Evolutionary conservation across 2,797 vertebrate genomes (phyloP).

Genomic region (Rhinichthys osculus): DNA sequence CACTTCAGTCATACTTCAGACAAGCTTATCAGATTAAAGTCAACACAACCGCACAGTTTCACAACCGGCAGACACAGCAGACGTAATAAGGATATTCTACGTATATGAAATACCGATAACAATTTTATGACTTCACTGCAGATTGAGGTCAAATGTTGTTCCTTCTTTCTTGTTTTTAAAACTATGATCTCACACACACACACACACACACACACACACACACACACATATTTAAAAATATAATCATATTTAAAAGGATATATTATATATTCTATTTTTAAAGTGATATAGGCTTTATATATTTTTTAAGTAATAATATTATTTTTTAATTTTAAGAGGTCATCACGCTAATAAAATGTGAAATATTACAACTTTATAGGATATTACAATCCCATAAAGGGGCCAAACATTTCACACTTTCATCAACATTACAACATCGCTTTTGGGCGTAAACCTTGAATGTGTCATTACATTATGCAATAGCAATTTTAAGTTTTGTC

Average conservation of each 20-base stretch:
- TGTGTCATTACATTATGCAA: not conserved
- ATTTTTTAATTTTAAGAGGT: not conserved
- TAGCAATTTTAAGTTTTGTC: not conserved
- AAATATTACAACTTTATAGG: not conserved
- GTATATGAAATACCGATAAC: conserved; percentile 17
- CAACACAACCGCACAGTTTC: conserved; percentile 54
- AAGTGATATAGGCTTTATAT: not conserved
- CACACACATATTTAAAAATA: too few species aligned
- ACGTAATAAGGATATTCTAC: conserved; percentile 39
- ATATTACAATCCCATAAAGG: not conserved
- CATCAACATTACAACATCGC: not conserved
- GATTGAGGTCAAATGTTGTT: not conserved
- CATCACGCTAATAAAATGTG: not conserved
- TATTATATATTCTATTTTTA: not conserved
- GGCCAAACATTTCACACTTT: not conserved
- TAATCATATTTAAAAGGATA: too few species aligned
- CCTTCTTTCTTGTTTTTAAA: not conserved
- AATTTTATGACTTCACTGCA: conserved; percentile 39
- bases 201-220: too few species aligned
- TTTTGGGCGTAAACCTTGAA: not conserved
- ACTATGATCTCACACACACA: not conserved
- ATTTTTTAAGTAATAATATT: not conserved
- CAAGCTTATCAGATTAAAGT: conserved; percentile 59
- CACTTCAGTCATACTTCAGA: conserved; percentile 24
- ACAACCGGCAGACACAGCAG: conserved; percentile 37